Base-by-base conservation (phyloP, 2,113 vertebrate genomes). In the Poeciliopsis turrubarensis region DNA sequence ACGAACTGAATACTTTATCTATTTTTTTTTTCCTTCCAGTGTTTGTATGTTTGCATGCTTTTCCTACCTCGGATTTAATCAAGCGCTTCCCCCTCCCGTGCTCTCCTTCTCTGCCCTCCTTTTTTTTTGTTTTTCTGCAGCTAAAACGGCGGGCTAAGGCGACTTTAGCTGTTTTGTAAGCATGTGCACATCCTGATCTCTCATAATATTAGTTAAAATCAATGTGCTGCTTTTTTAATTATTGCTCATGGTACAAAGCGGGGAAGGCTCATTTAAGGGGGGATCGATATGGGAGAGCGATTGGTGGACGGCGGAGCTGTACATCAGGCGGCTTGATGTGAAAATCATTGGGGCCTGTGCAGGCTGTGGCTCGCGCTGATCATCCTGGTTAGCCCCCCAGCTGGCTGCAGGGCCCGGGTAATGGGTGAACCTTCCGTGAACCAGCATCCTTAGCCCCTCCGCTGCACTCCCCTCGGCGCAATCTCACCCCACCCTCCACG, bases 161-260 rank as follows among this genome's bases (percentile, higher is more conserved):
- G 90, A 94, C 92, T 86, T 86, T 82, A 75, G 85, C 96, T 96
- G 93, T 96, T 98, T 96, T 96, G 96, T 96, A 96, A 96, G 97
- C 96, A 97, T 98, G 97, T 98, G 98, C 96, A 97, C 96, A 96
- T 96, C 96, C 95, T 95, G 96, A 97, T 95, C 96, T 97, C 96
- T 98, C 97, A 98, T 99, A 99, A 99, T 99, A 99, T 99, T 99
- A 98, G 96, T 98, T 98, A 97, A 97, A 98, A 99, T 99, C 98
- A 99, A 99, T 99, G 97, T 95, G 95, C 97, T 99, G 97, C 97
- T 98, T 99, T 99, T 99, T 99, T 98, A 99, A 99, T 99, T 99
- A 99, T 99, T 99, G 97, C 97, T 99, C 98, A 98, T 99, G 98
- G 96, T 99, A 98, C 96, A 98, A 98, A 98, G 98, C 97, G 93